Evolutionary conservation across 2,113 vertebrate species (phyloP).

Genomic region (Formicarius rufipectus): DNA sequence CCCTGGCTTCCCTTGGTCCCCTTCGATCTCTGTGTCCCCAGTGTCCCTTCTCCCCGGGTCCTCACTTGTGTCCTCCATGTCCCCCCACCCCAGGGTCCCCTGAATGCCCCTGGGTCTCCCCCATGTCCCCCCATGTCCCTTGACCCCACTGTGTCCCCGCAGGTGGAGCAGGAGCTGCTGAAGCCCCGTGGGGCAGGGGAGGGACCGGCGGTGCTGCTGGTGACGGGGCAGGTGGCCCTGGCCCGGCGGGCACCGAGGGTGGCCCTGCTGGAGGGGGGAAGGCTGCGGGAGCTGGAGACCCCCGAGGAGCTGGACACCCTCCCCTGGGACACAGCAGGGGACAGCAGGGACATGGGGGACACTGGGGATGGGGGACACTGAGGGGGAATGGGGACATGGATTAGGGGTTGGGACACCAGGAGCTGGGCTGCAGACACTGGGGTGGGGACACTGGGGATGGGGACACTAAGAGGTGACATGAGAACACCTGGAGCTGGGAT

Average conservation of each 20-base stretch:
- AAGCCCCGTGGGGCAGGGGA: neutral
- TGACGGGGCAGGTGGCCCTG: neutral
- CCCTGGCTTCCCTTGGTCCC: neutral
- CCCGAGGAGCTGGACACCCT: neutral
- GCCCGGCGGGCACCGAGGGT: neutral
- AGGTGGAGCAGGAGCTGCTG: neutral
- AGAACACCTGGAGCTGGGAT: too few species aligned
- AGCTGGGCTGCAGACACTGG: neutral
- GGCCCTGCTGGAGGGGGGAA: neutral
- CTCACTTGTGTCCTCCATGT: neutral
- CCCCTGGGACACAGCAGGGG: neutral
- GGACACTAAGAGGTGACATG: too few species aligned
- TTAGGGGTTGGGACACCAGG: neutral
- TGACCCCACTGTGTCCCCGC: neutral
- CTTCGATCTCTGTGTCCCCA: too few species aligned
- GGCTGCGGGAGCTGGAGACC: neutral
- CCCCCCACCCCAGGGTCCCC: neutral
- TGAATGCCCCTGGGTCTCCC: neutral
- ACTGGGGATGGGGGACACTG: neutral
- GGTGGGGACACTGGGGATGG: too few species aligned
- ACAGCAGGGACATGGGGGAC: neutral
- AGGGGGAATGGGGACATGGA: neutral
- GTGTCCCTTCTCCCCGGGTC: neutral
- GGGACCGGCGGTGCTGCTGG: neutral
- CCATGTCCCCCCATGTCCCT: neutral